Evolutionary conservation across 2,888 invertebrate species (phyloP).

Genomic region (Caenorhabditis sp.): DNA sequence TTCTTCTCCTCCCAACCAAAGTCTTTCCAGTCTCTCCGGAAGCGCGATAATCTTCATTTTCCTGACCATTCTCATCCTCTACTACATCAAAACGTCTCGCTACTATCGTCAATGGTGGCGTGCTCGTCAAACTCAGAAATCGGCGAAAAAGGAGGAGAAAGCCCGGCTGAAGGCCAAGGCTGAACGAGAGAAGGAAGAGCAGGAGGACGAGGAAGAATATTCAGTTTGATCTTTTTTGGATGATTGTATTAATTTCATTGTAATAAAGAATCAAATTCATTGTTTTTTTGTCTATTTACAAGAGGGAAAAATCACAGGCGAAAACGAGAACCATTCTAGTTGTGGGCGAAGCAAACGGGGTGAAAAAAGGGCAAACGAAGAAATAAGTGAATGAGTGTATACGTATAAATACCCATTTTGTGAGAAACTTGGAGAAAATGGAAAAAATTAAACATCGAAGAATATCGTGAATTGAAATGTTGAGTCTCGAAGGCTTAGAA

Average conservation of each 20-base stretch:
- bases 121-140: slow-evolving; percentile 29
- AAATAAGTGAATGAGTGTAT: slow-evolving; percentile 16
- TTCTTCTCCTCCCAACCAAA: too few relatives aligned
- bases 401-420: slow-evolving; percentile 48
- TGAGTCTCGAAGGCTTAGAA: slow-evolving; percentile 84
- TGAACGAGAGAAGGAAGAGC: slow-evolving; percentile 48
- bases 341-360: background rate
- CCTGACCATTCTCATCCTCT: slow-evolving; percentile 42
- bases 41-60: slow-evolving; percentile 52
- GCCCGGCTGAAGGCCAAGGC: slow-evolving; percentile 56
- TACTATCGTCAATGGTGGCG: slow-evolving; percentile 54
- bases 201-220: slow-evolving; percentile 56
- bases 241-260: background rate
- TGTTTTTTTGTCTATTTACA: slow-evolving; percentile 28
- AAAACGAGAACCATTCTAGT: slow-evolving; percentile 27
- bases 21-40: slow-evolving; percentile 39
- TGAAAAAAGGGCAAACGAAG: slow-evolving; percentile 6
- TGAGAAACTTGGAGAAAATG: slow-evolving; percentile 26
- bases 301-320: slow-evolving; percentile 5
- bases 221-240: slow-evolving; percentile 27
- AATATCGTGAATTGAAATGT: slow-evolving; percentile 1
- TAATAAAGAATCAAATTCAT: slow-evolving; percentile 9
- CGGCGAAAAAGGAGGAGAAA: slow-evolving; percentile 47
- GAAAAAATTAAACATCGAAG: background rate
- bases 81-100: slow-evolving; percentile 52